phyloP scores from a whole-genome alignment of 92 coral and sea anemone species.

The Porites divaricata region DNA sequence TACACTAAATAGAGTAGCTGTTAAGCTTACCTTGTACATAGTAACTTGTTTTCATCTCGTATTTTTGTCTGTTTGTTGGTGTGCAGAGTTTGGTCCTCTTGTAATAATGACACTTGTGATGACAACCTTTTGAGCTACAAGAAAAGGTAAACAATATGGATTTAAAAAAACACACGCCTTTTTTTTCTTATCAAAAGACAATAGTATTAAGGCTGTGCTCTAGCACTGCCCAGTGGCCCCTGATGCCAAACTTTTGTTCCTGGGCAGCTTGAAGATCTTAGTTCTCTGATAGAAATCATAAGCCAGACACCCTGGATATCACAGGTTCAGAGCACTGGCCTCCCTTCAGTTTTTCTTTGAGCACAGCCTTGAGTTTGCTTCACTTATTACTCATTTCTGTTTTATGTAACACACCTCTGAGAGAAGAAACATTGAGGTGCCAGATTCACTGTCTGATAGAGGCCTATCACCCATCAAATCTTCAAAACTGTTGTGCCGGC shows the following conservation, averaged over 20 bases:
- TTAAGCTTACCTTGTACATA: constrained; percentile 78
- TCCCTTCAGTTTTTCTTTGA: too few relatives aligned
- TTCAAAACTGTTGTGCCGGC: constrained; percentile 92
- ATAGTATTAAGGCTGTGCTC: too few relatives aligned
- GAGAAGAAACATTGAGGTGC: constrained; percentile 70
- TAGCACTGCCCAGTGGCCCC: too few relatives aligned
- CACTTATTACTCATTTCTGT: too few relatives aligned
- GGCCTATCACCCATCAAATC: constrained; percentile 77
- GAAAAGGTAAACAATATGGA: background rate
- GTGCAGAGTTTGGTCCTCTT: constrained; percentile 87
- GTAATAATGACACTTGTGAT: constrained; percentile 90
- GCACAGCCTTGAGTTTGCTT: too few relatives aligned
- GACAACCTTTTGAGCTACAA: constrained; percentile 67
- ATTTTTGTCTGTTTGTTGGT: constrained; percentile 78
- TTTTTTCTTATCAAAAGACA: too few relatives aligned
- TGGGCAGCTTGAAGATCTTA: too few relatives aligned
- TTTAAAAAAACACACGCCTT: too few relatives aligned
- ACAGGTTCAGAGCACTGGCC: too few relatives aligned
- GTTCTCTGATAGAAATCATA: too few relatives aligned
- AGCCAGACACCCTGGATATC: too few relatives aligned
- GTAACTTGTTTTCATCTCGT: constrained; percentile 80
- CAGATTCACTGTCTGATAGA: constrained; percentile 92
- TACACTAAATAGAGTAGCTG: background rate
- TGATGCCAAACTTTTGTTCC: too few relatives aligned
- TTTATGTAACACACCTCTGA: constrained; percentile 61